These are phyloP conservation scores for Pecten maximus DNA, from an alignment of 2,888 invertebrate genomes.

Conservation along the genomic window DNA sequence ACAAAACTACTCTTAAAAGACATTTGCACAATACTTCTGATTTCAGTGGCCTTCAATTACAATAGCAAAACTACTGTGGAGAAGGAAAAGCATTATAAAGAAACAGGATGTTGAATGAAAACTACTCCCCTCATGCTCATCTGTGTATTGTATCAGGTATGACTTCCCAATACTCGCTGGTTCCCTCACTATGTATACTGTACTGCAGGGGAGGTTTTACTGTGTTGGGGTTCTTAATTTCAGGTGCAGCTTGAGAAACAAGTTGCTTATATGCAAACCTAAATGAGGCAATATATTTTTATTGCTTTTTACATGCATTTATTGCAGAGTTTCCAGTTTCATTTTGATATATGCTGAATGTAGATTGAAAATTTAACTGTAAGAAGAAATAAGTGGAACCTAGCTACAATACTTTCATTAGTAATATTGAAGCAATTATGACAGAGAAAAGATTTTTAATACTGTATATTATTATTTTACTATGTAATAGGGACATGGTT, in stretches of 20 bases:
- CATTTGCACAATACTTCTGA: conserved; percentile 28
- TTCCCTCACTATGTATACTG: not conserved
- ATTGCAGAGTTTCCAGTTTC: not conserved
- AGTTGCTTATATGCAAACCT: not conserved
- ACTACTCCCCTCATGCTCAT: conserved; percentile 30
- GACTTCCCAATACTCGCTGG: conserved; percentile 29
- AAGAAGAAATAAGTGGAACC: too few species aligned
- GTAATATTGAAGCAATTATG: too few species aligned
- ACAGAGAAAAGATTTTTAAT: too few species aligned
- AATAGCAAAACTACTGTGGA: conserved; percentile 35
- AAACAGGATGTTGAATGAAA: conserved; percentile 28
- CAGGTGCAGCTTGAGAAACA: not conserved
- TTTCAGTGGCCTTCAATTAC: conserved; percentile 30
- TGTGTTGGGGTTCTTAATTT: not conserved
- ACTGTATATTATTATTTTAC: too few species aligned
- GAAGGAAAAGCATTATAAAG: conserved; percentile 1
- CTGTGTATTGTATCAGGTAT: conserved; percentile 23
- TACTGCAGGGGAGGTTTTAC: not conserved
- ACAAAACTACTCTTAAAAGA: conserved; percentile 24
- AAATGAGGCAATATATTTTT: not conserved
- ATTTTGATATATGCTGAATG: not conserved
- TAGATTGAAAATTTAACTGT: not conserved
- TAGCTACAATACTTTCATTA: too few species aligned
- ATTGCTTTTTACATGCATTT: not conserved
- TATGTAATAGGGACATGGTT: too few species aligned